Evolutionary conservation across 2,113 vertebrate species (phyloP), one percentile per base, ranked within the genome.

Genomic region (Microcebus lehilahytsara): DNA sequence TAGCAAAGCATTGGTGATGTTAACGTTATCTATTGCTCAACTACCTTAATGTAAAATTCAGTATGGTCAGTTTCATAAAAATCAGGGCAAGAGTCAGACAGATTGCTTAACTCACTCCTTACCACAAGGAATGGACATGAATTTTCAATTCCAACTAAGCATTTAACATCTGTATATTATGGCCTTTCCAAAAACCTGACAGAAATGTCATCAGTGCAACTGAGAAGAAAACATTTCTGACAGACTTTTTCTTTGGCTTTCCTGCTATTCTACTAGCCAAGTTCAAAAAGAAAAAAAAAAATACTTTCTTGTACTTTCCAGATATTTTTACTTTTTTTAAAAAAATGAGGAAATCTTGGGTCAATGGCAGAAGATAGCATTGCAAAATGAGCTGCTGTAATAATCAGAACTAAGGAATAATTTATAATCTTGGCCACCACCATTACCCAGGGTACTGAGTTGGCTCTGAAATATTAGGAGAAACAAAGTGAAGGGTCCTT

Each of bases 271-370:
- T 77, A 64, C 86, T 98, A 98, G 96, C 97, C 96, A 97, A 98
- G 98, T 97, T 96, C 96, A 97, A 96, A 97, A 97, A 25, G 91
- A 92, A 97, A 97, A 98, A 49, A 49, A 97, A 96, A 98, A 94
- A 94, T 93, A 12, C 25, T 96, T 22, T 72, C 93, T 34, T 72
- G 20, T 62, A 51, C 34, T 95, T 93, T 85, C 81, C 88, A 97
- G 58, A 85, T 88, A 96, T 87, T 92, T 87, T 92, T 92, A 90
- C 46, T 69, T 84, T 75, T 42, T 42, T 17, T 75, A 37, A 37
- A 22, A 30, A 91, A 85, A 27, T 1, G 46, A 79, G 72, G 74
- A 94, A 95, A 91, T 88, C 25, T 94, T 53, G 81, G 40, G 84
- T 88, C 62, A 67, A 46, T 85, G 75, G 37, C 9, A 91, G 77